Percentiles rank a stretch among this genome's conserved stretches.
Evolutionary conservation across 2,888 invertebrate genomes (phyloP).

Genomic region (Orchesella flavescens): DNA sequence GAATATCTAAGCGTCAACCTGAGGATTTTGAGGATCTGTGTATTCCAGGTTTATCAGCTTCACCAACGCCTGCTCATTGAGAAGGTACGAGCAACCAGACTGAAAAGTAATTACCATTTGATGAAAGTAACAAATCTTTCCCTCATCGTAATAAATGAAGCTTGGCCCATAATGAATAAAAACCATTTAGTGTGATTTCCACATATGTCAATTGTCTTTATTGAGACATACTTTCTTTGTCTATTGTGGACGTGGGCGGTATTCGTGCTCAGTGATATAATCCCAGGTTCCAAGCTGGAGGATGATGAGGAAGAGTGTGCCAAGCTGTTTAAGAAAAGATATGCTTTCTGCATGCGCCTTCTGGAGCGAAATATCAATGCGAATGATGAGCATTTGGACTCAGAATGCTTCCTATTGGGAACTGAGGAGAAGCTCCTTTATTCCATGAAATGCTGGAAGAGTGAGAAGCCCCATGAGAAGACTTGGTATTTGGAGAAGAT

Average conservation of each 20-base stretch:
- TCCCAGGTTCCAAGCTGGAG: slow-evolving; percentile 73
- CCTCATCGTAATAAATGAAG: too few relatives aligned
- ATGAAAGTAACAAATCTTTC: too few relatives aligned
- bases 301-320: background rate
- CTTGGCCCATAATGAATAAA: too few relatives aligned
- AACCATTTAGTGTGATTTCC: too few relatives aligned
- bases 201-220: too few relatives aligned
- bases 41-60: too few relatives aligned
- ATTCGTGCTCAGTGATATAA: slow-evolving; percentile 79
- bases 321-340: slow-evolving; percentile 77
- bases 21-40: too few relatives aligned
- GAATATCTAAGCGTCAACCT: too few relatives aligned
- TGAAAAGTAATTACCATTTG: too few relatives aligned
- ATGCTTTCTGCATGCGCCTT: slow-evolving; percentile 82
- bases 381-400: slow-evolving; percentile 68
- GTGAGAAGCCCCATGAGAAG: slow-evolving; percentile 65
- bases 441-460: slow-evolving; percentile 81
- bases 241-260: slow-evolving; percentile 90
- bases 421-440: slow-evolving; percentile 86
- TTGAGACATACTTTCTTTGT: too few relatives aligned
- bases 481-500: slow-evolving; percentile 62
- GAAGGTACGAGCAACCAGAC: too few relatives aligned
- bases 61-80: too few relatives aligned
- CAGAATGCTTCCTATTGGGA: slow-evolving; percentile 75
- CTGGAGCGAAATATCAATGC: slow-evolving; percentile 77